Conservation (phyloP, 2,113 vertebrate genomes). For the Tautogolabrus adspersus region DNA sequence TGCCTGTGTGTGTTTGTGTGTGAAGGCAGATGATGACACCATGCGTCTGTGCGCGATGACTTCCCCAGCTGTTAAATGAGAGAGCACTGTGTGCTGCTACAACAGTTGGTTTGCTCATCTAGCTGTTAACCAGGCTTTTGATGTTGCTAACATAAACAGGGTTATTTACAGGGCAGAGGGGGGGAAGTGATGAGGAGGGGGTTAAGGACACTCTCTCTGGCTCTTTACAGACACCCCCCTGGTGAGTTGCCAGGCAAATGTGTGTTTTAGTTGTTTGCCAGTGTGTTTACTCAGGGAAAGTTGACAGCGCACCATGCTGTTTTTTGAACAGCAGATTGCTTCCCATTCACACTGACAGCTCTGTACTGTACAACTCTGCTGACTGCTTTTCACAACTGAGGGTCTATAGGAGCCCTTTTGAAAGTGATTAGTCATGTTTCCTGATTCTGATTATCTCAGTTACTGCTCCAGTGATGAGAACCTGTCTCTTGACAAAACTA, state of each 20-base stretch:
- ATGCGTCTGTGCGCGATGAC: slow-evolving; percentile 43
- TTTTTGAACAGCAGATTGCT: neutral
- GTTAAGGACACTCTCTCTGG: slow-evolving; percentile 14
- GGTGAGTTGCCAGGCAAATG: slow-evolving; percentile 39
- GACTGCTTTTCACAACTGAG: neutral
- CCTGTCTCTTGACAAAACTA: neutral
- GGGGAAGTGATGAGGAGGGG: neutral
- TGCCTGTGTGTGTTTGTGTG: slow-evolving; percentile 21
- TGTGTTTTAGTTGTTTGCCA: slow-evolving; percentile 48
- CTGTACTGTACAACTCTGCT: neutral
- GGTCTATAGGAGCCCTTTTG: neutral
- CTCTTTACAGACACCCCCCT: slow-evolving; percentile 35
- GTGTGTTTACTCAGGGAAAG: slow-evolving; percentile 39
- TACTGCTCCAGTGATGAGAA: neutral
- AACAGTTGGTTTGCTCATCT: slow-evolving; percentile 81
- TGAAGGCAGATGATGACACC: slow-evolving; percentile 54
- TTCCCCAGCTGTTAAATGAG: slow-evolving; percentile 76
- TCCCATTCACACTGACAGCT: neutral
- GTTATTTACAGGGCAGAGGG: slow-evolving; percentile 70
- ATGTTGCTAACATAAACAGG: slow-evolving; percentile 75
- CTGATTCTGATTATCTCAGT: neutral
- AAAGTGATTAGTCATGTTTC: neutral
- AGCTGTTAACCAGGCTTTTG: slow-evolving; percentile 67
- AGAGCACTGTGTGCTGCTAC: slow-evolving; percentile 38
- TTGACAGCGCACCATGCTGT: slow-evolving; percentile 14